These are phyloP conservation scores for Bufo bufo DNA, from an alignment of 2,113 vertebrate genomes.

Conservation along the genomic window DNA sequence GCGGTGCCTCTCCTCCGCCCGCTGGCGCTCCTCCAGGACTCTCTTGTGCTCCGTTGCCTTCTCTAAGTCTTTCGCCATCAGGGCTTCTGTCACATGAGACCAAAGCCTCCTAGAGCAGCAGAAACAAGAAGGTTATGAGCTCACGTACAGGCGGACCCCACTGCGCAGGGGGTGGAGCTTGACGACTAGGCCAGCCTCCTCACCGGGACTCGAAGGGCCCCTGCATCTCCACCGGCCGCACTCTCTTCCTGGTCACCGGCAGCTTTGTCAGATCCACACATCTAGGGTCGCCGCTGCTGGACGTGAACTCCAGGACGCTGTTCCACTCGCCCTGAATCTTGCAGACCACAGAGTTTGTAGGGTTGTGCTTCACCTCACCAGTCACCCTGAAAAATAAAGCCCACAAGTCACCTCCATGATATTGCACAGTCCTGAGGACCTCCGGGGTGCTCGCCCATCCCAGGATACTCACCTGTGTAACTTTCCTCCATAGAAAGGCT, in stretches of 20 bases:
- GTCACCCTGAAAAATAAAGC: slow-evolving; percentile 78
- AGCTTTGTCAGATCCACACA: slow-evolving; percentile 87
- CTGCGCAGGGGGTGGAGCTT: neutral
- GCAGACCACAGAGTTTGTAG: slow-evolving; percentile 85
- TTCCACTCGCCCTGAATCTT: slow-evolving; percentile 97
- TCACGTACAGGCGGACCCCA: neutral
- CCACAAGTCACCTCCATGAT: neutral
- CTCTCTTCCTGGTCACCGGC: slow-evolving; percentile 83
- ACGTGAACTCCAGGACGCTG: slow-evolving; percentile 88
- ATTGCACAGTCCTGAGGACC: no score
- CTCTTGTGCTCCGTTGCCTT: slow-evolving; percentile 94
- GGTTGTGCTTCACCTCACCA: slow-evolving; percentile 92
- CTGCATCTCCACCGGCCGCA: slow-evolving; percentile 87
- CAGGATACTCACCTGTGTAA: slow-evolving; percentile 82
- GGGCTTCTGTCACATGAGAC: slow-evolving; percentile 88
- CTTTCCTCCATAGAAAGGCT: slow-evolving; percentile 97
- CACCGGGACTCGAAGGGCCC: slow-evolving; percentile 91
- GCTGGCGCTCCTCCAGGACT: slow-evolving; percentile 88
- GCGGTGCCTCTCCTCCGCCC: slow-evolving; percentile 88
- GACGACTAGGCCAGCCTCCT: no score
- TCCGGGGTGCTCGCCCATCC: neutral
- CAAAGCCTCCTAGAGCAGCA: slow-evolving; percentile 81
- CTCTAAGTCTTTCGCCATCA: slow-evolving; percentile 89
- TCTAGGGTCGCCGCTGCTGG: slow-evolving; percentile 84
- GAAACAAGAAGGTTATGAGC: neutral